Evolutionary conservation across 2,888 invertebrate genomes (phyloP).

Genomic region (Muschampia plurimacula): DNA sequence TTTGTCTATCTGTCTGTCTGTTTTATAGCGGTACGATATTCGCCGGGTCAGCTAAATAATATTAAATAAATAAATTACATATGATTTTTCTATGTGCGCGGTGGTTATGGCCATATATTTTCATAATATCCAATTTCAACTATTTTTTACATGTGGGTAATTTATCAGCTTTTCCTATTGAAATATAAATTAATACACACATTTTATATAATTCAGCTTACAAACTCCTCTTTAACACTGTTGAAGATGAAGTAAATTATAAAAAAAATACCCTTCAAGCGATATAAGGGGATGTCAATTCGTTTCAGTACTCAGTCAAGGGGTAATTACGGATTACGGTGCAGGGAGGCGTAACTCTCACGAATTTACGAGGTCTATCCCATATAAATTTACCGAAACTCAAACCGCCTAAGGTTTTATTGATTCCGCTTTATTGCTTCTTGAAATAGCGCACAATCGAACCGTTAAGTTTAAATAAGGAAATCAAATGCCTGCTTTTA

Average conservation of each 20-base stretch:
- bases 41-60: too few relatives aligned
- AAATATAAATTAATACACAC: too few relatives aligned
- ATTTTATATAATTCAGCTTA: too few relatives aligned
- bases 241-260: neutral
- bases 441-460: slow-evolving; percentile 49
- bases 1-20: too few relatives aligned
- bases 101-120: too few relatives aligned
- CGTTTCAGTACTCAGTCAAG: slow-evolving; percentile 42
- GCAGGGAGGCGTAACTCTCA: slow-evolving; percentile 43
- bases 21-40: too few relatives aligned
- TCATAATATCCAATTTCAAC: too few relatives aligned
- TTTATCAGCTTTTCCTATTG: too few relatives aligned
- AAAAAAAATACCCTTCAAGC: slow-evolving; percentile 2
- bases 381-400: slow-evolving; percentile 43
- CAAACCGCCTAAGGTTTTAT: slow-evolving; percentile 43
- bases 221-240: neutral
- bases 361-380: slow-evolving; percentile 45
- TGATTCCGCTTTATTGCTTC: slow-evolving; percentile 51
- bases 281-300: slow-evolving; percentile 13
- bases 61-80: too few relatives aligned
- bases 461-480: slow-evolving; percentile 10
- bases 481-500: neutral
- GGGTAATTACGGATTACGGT: slow-evolving; percentile 41
- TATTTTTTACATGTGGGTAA: too few relatives aligned
- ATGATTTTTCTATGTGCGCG: too few relatives aligned